phyloP scores from a whole-genome alignment of 2,113 vertebrate species.

The Gasterosteus aculeatus region DNA sequence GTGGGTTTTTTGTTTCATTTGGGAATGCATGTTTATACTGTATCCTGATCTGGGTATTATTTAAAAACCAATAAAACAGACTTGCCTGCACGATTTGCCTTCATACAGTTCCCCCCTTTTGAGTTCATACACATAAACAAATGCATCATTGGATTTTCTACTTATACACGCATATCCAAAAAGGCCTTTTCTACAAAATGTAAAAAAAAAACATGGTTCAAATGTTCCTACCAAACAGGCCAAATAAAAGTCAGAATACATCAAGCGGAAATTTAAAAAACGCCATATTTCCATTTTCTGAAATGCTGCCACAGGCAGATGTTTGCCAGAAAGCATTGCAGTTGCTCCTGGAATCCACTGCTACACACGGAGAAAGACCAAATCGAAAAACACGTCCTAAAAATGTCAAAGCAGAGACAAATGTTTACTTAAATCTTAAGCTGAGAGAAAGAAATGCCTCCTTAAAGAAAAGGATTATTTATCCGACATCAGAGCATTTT shows the following conservation, averaged over 20 bases:
- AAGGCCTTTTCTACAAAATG: slow-evolving; percentile 3
- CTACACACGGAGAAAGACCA: background rate
- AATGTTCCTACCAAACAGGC: slow-evolving; percentile 53
- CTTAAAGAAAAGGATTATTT: no score
- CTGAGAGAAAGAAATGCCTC: slow-evolving; percentile 9
- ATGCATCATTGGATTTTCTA: background rate
- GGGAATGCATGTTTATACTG: slow-evolving; percentile 51
- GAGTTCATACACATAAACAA: background rate
- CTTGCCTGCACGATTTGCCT: background rate
- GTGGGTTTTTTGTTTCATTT: slow-evolving; percentile 55
- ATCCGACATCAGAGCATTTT: slow-evolving; percentile 14
- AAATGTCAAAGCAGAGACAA: slow-evolving; percentile 13
- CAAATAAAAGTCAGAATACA: slow-evolving; percentile 35
- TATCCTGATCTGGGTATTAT: slow-evolving; percentile 25
- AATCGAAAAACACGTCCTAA: slow-evolving; percentile 22
- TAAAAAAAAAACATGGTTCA: slow-evolving; percentile 30
- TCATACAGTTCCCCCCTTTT: background rate
- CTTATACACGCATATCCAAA: background rate
- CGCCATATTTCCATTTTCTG: slow-evolving; percentile 18
- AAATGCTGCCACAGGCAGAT: slow-evolving; percentile 32
- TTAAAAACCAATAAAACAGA: slow-evolving; percentile 42
- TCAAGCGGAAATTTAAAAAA: slow-evolving; percentile 31
- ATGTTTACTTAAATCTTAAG: slow-evolving; percentile 10
- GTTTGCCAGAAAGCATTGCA: slow-evolving; percentile 25
- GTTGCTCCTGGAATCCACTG: slow-evolving; percentile 8